Evolutionary conservation across 1,140 invertebrate genomes (phyloP), one percentile per base, ranked within the genome.

Genomic region (Psilanteris sp.): DNA sequence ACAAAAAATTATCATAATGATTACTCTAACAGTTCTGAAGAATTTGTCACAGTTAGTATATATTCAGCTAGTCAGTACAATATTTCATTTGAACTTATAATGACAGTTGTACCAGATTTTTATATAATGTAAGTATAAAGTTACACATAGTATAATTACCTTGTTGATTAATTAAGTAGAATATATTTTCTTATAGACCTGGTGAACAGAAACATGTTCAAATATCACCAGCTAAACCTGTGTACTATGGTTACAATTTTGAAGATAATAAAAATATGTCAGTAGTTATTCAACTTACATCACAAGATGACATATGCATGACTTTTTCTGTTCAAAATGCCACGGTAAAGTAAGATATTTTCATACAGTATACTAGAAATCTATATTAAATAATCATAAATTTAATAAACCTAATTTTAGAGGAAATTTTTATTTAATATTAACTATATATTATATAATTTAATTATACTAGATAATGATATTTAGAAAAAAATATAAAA

Each of bases 271-370:
- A 86, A 54, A 87, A 89, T 34, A 79, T 82, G 8, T 88, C 90
- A 15, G 90, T 93, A 1, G 72, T 92, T 16, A 84, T 93, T 10
- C 83, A 88, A 73, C 87, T 91, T 2, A 85, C 80, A 13, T 92
- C 92, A 0, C 62, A 85, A 3, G 89, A 89, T 77, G 81, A 88
- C 8, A 81, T 85, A 10, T 93, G 92, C 79, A 90, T 91, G 85
- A 90, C 90, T 4, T 83, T 93, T 4, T 92, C 92, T n/a, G 85
- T 93, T 39, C 92, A 93, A 78, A 90, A 91, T 79, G 85, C 87
- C 14, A 85, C 89, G 54, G 91, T 92, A 55, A n/a, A 16, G 14
- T 54, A 32, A 15, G 16, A 55, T 37, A 43, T 22, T 15, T 27
- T 34, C 32, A 37, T 8, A 24, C 13, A n/a, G n/a, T n/a, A n/a